These are phyloP conservation scores for Aphidius gifuensis DNA, from an alignment of 1,140 invertebrate species.

Conservation along the genomic window DNA sequence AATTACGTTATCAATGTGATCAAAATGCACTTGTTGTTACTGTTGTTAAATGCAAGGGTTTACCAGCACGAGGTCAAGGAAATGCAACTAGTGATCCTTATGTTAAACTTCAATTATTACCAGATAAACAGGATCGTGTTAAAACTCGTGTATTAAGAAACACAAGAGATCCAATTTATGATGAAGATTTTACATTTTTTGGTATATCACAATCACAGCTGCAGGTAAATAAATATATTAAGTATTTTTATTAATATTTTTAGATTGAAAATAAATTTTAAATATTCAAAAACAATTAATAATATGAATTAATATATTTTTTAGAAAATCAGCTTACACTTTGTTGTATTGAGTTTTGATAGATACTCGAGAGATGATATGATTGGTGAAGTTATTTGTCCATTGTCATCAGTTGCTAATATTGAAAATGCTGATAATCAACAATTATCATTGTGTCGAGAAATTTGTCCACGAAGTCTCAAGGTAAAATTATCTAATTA, in stretches of 20 bases:
- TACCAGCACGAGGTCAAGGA: constrained; percentile 74
- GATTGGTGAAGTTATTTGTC: constrained; percentile 93
- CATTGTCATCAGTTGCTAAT: constrained; percentile 70
- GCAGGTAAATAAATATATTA: constrained; percentile 46
- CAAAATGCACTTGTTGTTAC: constrained; percentile 88
- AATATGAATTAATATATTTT: constrained; percentile 30
- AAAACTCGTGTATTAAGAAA: constrained; percentile 92
- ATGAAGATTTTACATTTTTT: constrained; percentile 96
- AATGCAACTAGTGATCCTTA: constrained; percentile 83
- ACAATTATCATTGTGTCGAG: constrained; percentile 71
- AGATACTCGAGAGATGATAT: constrained; percentile 95
- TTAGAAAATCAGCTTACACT: constrained; percentile 84
- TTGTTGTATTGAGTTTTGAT: constrained; percentile 94
- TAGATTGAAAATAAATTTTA: constrained; percentile 4
- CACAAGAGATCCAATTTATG: constrained; percentile 88
- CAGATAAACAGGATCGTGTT: constrained; percentile 92
- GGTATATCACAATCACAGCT: constrained; percentile 83
- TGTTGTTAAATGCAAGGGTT: constrained; percentile 80
- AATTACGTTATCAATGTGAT: constrained; percentile 81
- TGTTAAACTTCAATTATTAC: constrained; percentile 89
- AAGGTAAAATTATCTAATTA: constrained; percentile 62
- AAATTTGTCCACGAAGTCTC: constrained; percentile 81
- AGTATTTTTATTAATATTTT: not conserved
- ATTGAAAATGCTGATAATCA: constrained; percentile 76
- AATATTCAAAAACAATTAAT: not conserved